A percentile compares a stretch with the other conserved stretches of the same genome.
Evolutionary conservation across 2,113 vertebrate species (phyloP).

Genomic region (Dendrocopos noguchii): DNA sequence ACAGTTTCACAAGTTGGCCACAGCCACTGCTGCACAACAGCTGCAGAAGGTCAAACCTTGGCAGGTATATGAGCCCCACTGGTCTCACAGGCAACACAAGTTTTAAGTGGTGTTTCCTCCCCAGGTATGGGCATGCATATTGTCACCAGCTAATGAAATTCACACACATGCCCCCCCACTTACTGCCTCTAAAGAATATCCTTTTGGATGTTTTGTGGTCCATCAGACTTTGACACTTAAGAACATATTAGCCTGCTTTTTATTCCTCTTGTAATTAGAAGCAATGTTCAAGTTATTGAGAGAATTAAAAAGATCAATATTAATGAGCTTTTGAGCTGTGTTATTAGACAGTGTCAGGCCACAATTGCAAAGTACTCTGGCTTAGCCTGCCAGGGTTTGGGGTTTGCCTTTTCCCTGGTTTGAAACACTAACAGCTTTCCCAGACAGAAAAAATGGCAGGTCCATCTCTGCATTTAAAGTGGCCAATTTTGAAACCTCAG

Average conservation of each 20-base stretch:
- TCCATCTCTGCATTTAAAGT: neutral
- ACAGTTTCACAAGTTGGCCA: neutral
- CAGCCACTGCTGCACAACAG: neutral
- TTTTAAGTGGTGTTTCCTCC: constrained; percentile 5
- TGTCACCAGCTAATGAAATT: constrained; percentile 59
- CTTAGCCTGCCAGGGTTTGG: neutral
- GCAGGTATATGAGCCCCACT: neutral
- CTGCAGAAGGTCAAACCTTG: neutral
- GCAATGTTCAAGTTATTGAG: constrained; percentile 6
- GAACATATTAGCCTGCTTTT: constrained; percentile 17
- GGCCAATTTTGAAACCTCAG: neutral
- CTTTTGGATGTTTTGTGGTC: constrained; percentile 7
- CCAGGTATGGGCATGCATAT: neutral
- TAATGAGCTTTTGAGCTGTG: neutral
- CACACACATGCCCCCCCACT: constrained; percentile 12
- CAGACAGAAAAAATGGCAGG: neutral
- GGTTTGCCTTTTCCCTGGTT: neutral
- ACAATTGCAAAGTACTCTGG: neutral
- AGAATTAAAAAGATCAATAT: constrained; percentile 46
- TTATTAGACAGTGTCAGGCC: neutral
- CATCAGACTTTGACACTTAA: constrained; percentile 37
- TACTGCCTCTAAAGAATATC: constrained; percentile 13
- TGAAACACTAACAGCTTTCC: neutral
- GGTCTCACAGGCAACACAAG: neutral
- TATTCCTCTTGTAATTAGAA: constrained; percentile 30